Evolutionary conservation across 2,797 vertebrate genomes (phyloP).

Genomic region (Acanthopagrus latus): DNA sequence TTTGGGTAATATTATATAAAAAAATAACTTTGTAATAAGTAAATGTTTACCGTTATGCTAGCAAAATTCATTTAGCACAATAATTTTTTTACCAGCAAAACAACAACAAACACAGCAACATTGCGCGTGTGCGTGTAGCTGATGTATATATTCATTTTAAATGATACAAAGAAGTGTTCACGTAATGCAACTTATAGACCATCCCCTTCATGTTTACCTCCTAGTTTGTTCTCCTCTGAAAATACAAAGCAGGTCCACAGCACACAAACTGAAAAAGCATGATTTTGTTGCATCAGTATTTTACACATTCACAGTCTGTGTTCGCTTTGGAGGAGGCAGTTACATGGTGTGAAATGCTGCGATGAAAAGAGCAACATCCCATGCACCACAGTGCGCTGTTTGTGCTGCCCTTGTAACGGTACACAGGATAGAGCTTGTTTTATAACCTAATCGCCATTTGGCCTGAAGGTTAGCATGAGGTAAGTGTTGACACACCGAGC

Average conservation of each 20-base stretch:
- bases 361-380: conserved; percentile 39
- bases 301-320: conserved; percentile 50
- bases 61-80: conserved; percentile 8
- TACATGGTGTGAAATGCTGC: conserved; percentile 51
- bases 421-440: conserved; percentile 28
- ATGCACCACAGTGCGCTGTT: conserved; percentile 45
- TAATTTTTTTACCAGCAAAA: conserved; percentile 27
- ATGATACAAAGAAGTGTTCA: not conserved
- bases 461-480: conserved; percentile 27
- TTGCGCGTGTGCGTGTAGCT: not conserved
- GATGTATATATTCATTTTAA: not conserved
- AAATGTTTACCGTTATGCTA: not conserved
- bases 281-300: conserved; percentile 20
- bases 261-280: conserved; percentile 32
- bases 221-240: conserved; percentile 20
- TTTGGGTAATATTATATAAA: not conserved
- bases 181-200: not conserved
- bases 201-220: not conserved
- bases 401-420: conserved; percentile 42
- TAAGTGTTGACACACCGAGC: conserved; percentile 22
- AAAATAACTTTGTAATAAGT: not conserved
- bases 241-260: conserved; percentile 32
- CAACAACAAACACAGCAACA: not conserved
- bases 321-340: conserved; percentile 41
- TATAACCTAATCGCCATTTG: conserved; percentile 26